phyloP scores from a whole-genome alignment of 1,140 invertebrate genomes.

The Zaprionus ghesquierei region DNA sequence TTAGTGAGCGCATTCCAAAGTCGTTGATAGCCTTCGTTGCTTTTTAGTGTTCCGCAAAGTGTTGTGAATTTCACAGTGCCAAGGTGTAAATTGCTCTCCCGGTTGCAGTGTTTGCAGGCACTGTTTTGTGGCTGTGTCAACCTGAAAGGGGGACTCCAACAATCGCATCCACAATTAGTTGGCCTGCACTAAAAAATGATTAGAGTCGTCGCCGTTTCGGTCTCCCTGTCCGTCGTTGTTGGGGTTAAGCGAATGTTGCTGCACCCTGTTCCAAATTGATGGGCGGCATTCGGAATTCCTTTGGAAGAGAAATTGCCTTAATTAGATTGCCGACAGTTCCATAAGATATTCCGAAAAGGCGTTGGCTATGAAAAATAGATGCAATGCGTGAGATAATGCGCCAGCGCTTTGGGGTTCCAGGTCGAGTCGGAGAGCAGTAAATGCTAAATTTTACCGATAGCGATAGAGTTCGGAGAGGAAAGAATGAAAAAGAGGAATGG shows the following conservation, averaged over 20 bases:
- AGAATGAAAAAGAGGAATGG: too few species aligned
- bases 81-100: slow-evolving; percentile 69
- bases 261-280: slow-evolving; percentile 20
- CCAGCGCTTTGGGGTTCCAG: too few species aligned
- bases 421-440: slow-evolving; percentile 9
- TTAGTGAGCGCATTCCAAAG: slow-evolving; percentile 26
- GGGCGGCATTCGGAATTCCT: slow-evolving; percentile 26
- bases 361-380: slow-evolving; percentile 36
- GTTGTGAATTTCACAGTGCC: slow-evolving; percentile 53
- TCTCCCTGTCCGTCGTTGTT: too few species aligned
- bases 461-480: neutral
- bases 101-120: slow-evolving; percentile 7
- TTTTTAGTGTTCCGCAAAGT: slow-evolving; percentile 22
- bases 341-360: slow-evolving; percentile 32
- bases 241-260: slow-evolving; percentile 15
- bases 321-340: slow-evolving; percentile 42
- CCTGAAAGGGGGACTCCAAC: slow-evolving; percentile 5
- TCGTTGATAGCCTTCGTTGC: slow-evolving; percentile 1
- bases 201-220: slow-evolving; percentile 43
- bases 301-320: slow-evolving; percentile 43
- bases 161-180: slow-evolving; percentile 62
- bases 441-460: slow-evolving; percentile 10
- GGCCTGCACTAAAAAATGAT: slow-evolving; percentile 73
- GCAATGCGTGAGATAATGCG: slow-evolving; percentile 50
- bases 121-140: slow-evolving; percentile 39